These are phyloP conservation scores for Elysia chlorotica DNA, from an alignment of 1,140 invertebrate genomes.

Conservation along the genomic window DNA sequence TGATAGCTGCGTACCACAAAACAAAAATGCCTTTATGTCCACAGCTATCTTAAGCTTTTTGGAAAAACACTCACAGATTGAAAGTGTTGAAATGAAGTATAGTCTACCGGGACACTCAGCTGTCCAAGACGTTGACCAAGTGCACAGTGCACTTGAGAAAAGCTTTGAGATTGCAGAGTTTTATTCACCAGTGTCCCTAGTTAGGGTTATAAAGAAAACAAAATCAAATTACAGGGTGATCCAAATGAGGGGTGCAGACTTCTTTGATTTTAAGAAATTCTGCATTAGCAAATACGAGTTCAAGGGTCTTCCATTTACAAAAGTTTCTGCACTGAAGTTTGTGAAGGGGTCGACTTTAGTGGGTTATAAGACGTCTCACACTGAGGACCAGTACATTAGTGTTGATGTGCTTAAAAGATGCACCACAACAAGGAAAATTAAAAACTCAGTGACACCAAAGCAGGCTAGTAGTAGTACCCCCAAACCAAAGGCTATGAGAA, in stretches of 20 bases:
- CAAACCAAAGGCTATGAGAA: background rate
- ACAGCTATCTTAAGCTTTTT: background rate
- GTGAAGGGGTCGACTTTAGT: background rate
- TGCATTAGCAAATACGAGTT: background rate
- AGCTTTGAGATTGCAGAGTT: background rate
- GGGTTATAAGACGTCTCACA: background rate
- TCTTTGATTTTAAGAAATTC: background rate
- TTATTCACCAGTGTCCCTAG: background rate
- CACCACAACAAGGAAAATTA: background rate
- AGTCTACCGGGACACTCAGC: background rate
- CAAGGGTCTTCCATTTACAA: background rate
- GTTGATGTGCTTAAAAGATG: background rate
- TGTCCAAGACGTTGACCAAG: background rate
- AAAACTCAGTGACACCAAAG: background rate
- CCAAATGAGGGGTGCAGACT: background rate
- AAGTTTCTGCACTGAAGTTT: background rate
- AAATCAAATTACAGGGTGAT: background rate
- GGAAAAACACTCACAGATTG: background rate
- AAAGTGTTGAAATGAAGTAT: background rate
- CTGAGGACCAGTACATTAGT: background rate
- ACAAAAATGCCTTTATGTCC: background rate
- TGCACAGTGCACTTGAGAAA: background rate
- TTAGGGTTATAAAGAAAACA: background rate
- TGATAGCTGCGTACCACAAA: background rate
- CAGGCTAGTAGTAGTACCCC: too few relatives aligned